Evolutionary conservation across 2,888 invertebrate genomes (phyloP).

Genomic region (Andrena camellia): DNA sequence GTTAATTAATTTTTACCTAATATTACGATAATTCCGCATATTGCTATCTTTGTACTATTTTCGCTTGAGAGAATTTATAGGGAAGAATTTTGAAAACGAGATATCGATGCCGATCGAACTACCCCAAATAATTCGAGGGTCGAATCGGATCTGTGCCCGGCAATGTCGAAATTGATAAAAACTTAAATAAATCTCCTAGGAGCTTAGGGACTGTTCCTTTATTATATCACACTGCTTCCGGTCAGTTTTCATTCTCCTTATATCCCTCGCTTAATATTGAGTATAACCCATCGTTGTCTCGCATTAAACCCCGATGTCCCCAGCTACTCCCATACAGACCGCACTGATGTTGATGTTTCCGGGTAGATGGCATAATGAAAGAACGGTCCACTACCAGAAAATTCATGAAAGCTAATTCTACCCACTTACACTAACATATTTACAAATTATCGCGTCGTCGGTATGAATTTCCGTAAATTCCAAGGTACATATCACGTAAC

Average conservation of each 20-base stretch:
- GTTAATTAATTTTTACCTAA: conserved; percentile 35
- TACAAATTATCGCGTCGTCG: conserved; percentile 53
- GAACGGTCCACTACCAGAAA: conserved; percentile 53
- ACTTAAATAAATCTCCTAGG: conserved; percentile 39
- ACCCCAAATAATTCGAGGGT: conserved; percentile 17
- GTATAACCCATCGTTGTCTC: neutral
- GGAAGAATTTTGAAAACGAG: conserved; percentile 9
- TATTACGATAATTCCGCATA: conserved; percentile 51
- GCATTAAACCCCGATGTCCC: neutral
- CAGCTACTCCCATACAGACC: neutral
- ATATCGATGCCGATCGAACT: conserved; percentile 58
- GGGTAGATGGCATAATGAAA: conserved; percentile 28
- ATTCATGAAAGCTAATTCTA: conserved; percentile 54
- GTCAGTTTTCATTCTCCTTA: conserved; percentile 6
- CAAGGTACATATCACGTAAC: conserved; percentile 71
- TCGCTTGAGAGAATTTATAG: conserved; percentile 25
- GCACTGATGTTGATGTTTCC: neutral
- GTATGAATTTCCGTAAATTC: conserved; percentile 49
- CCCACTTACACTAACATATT: conserved; percentile 67
- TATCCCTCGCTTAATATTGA: neutral
- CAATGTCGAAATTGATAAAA: conserved; percentile 28
- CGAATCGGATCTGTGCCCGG: conserved; percentile 19
- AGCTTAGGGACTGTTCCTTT: conserved; percentile 33
- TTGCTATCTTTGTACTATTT: conserved; percentile 60
- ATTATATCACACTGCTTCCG: conserved; percentile 34